Percentiles rank a stretch among this genome's conserved stretches.
These are phyloP conservation scores for Tetragnatha montana DNA, from an alignment of 2,888 invertebrate genomes.

Conservation along the genomic window DNA sequence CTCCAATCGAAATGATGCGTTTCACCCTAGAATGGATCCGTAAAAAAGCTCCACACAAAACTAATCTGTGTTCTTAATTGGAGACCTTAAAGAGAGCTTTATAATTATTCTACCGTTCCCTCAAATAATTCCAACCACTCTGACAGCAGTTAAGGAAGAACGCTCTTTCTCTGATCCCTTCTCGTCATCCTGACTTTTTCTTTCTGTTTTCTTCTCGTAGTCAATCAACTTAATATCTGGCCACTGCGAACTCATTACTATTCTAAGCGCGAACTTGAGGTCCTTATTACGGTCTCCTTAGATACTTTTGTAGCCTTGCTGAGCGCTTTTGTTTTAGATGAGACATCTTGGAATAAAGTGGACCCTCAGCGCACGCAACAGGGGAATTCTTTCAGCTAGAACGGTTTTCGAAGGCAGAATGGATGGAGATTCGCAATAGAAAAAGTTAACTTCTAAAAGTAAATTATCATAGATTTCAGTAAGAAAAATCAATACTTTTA, in stretches of 20 bases:
- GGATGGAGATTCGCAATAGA: too few species aligned
- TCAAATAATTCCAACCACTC: slow-evolving; percentile 36
- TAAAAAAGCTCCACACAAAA: slow-evolving; percentile 1
- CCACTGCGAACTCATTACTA: slow-evolving; percentile 45
- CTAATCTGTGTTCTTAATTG: slow-evolving; percentile 19
- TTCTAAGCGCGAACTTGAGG: slow-evolving; percentile 25
- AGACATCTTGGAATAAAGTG: neutral
- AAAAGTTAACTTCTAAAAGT: too few species aligned
- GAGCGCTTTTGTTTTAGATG: slow-evolving; percentile 39
- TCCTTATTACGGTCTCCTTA: slow-evolving; percentile 32
- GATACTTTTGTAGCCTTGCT: slow-evolving; percentile 38
- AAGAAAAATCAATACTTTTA: too few species aligned
- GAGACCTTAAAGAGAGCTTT: slow-evolving; percentile 14
- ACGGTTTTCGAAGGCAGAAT: neutral
- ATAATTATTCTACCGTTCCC: slow-evolving; percentile 43
- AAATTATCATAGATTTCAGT: too few species aligned
- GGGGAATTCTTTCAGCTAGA: neutral
- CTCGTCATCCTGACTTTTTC: slow-evolving; percentile 23
- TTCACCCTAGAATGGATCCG: neutral
- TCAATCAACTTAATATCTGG: slow-evolving; percentile 50
- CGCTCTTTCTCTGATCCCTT: slow-evolving; percentile 14
- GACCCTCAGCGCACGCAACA: slow-evolving; percentile 6
- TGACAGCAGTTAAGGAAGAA: slow-evolving; percentile 27
- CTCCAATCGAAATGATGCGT: slow-evolving; percentile 5
- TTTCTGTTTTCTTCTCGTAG: slow-evolving; percentile 21